phyloP scores from a whole-genome alignment of 2,113 vertebrate species.

The Aegithalos caudatus region DNA sequence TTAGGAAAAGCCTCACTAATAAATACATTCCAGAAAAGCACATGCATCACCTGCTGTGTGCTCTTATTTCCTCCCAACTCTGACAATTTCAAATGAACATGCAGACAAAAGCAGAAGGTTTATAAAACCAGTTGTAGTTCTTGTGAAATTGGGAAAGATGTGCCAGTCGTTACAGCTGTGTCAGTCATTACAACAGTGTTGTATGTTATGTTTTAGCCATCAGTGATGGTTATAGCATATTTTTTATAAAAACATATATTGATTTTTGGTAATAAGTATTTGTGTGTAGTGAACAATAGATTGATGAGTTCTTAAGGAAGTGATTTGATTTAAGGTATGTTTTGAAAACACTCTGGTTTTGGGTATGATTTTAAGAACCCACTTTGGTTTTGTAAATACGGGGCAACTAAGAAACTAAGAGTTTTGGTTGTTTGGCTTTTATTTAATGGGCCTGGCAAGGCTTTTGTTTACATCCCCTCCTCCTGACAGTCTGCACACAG shows the following conservation, averaged over 20 bases:
- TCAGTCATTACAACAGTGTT: neutral
- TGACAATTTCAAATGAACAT: neutral
- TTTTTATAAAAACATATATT: neutral
- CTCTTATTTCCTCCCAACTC: neutral
- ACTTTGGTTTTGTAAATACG: neutral
- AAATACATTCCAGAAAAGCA: neutral
- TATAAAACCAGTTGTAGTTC: neutral
- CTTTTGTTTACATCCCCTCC: slow-evolving; percentile 5
- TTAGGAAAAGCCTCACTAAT: neutral
- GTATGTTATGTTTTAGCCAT: neutral
- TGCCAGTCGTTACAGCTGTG: neutral
- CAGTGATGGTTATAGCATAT: neutral
- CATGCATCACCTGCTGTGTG: neutral
- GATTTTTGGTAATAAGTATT: neutral
- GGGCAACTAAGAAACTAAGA: neutral
- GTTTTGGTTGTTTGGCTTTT: neutral
- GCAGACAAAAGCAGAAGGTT: neutral
- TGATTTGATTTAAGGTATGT: neutral
- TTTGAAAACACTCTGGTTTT: neutral
- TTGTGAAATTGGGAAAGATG: neutral
- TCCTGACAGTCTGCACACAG: neutral
- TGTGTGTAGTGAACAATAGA: neutral
- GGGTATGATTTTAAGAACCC: neutral
- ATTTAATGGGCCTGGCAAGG: neutral
- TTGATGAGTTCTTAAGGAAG: neutral